These are phyloP conservation scores for Bos taurus DNA, from an alignment of 2,113 vertebrate genomes.

Conservation along the genomic window DNA sequence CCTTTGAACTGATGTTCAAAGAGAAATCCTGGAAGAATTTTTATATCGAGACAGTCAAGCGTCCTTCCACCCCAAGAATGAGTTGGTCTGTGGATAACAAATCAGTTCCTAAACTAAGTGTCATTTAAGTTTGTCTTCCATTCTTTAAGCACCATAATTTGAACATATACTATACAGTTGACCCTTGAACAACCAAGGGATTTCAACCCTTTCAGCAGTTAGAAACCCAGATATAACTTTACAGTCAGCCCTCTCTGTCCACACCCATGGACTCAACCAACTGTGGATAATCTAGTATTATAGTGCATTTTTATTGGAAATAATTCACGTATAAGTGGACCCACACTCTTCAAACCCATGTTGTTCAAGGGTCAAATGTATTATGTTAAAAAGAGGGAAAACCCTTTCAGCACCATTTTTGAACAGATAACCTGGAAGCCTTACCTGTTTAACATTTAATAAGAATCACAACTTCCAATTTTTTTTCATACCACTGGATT, in stretches of 20 bases:
- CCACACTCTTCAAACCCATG: background rate
- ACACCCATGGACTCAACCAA: background rate
- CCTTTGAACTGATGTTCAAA: background rate
- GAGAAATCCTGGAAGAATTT: background rate
- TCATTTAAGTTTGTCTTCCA: background rate
- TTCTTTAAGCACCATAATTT: background rate
- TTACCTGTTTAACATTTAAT: background rate
- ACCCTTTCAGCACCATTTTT: background rate
- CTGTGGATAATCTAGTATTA: background rate
- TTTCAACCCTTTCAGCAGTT: background rate
- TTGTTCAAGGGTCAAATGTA: background rate
- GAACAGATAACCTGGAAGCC: background rate
- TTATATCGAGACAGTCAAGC: background rate
- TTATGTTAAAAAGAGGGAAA: background rate
- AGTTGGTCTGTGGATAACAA: background rate
- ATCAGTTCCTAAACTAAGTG: background rate
- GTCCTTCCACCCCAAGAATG: background rate
- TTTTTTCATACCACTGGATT: background rate
- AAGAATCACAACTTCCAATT: background rate
- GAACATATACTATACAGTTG: background rate
- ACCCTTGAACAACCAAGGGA: background rate
- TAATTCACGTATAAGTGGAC: background rate
- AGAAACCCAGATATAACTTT: background rate
- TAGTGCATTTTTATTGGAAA: background rate
- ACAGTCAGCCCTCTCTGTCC: background rate